Base-by-base conservation (phyloP, 1,140 invertebrate genomes). In the Drosophila tsacasi region DNA sequence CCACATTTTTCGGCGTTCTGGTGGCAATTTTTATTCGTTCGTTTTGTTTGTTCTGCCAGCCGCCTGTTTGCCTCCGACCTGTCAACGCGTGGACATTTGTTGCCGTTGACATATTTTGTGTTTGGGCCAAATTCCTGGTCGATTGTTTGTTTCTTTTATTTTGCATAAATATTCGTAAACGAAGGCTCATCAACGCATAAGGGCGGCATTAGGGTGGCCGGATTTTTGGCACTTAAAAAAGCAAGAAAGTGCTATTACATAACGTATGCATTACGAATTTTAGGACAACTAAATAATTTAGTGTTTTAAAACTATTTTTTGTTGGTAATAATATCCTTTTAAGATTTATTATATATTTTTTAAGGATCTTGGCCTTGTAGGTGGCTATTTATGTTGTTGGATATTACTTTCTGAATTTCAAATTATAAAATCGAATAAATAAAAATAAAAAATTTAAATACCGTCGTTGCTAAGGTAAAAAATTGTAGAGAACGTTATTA, bases 1-100 rank as follows among this genome's bases (percentile, higher is more conserved):
- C 62, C 65, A 50, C 80, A 87, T 81, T 74, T 84, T 74, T 81
- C 1, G 54, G 52, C 69, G 81, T 83, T 39, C 64, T 63, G 59
- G 39, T 50, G 58, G 46, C 64, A 52, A 66, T 80, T 67, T 77
- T 62, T 76, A 39, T 63, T 54, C 42, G 19, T 55, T 40, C 49
- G 39, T 72, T 42, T 30, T 67, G 40, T 58, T 57, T 32, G 19
- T 25, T 39, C 35, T 42, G 47, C 10, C 42, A 49, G 46, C 17
- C 30, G 39, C 12, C 37, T 62, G 21, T 62, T 44, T 78, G 46
- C 62, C 44, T 21, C 44, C 44, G 13, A 37, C 30, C 66, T 90
- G 81, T 84, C 85, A 89, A 55, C 52, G 68, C 58, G 49, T 39
- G 46, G 39, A 82, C 81, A 90, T 91, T 90, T 90, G 79, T 91